Base-by-base conservation (phyloP, 1,140 invertebrate genomes). In the Saccostrea cuccullata region DNA sequence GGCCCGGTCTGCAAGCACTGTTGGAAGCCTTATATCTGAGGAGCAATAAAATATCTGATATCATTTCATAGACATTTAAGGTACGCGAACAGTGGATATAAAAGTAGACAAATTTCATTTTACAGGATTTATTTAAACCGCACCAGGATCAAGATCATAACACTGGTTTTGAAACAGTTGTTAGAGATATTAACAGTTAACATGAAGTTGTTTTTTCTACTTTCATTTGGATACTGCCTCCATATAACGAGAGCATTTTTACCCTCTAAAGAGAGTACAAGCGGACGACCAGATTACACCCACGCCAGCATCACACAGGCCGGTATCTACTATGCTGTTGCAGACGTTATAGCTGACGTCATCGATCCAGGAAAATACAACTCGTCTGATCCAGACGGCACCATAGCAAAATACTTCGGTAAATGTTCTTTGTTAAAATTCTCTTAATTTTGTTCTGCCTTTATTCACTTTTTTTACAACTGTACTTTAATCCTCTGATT, bases 251-350 rank as follows among this genome's bases (percentile, higher is more conserved):
- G 26, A 15, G 12, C 26, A 30, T 84, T 84, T 55, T 23, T 84
- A 56, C 82, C 82, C 6, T 55, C 47, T 20, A 23, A 84, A 55
- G 82, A 84, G 23, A 84, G 82, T 8, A 56, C 82, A 12, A 23
- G 12, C 20, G 82, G 82, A n/a, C 23, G 82, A 55, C 36, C 47
- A 5, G 82, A 84, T 26, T 56, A 84, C 82, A 84, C 47, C 12
- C 82, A 84, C 55, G 82, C 82, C 40, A 84, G 82, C 82, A 84
- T 84, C n/a, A 84, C 82, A n/a, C 47, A 84, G 20, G 40, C 82
- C 17, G 82, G 17, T 23, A 84, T 84, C n/a, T 84, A 84, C 47
- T 4, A 55, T 2, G 82, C 82, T 84, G 15, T 20, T 56, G 36
- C 82, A 55, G 40, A 77, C 9, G 70, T 30, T 4, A 77, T 77